phyloP scores from a whole-genome alignment of 2,113 vertebrate genomes.

The Saguinus imperator region DNA sequence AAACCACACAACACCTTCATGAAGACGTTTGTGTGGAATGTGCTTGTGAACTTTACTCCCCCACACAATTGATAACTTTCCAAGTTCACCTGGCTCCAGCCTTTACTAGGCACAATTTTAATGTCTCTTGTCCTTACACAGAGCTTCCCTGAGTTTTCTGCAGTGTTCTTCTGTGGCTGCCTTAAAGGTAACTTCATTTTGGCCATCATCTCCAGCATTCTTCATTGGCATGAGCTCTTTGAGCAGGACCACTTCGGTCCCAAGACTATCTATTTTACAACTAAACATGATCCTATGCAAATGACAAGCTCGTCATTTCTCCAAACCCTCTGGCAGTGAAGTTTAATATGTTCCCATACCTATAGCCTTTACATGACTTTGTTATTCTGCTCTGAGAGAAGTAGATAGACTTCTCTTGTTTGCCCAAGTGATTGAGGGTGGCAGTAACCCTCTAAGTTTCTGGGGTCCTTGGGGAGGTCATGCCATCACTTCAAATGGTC shows the following conservation, averaged over 20 bases:
- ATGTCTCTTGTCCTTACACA: not conserved
- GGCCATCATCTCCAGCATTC: not conserved
- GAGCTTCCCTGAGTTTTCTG: not conserved
- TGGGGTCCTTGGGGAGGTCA: not conserved
- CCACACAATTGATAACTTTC: not conserved
- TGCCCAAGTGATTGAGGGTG: not conserved
- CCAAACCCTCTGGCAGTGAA: not conserved
- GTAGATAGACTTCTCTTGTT: not conserved
- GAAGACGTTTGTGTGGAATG: not conserved
- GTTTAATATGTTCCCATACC: not conserved
- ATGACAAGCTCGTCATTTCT: not conserved
- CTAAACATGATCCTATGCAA: not conserved
- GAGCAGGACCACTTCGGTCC: not conserved
- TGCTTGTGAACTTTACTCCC: not conserved
- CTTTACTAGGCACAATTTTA: not conserved
- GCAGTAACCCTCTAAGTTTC: not conserved
- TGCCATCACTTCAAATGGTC: not conserved
- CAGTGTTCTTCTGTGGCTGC: not conserved
- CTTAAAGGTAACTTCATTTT: not conserved
- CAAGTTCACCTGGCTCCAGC: not conserved
- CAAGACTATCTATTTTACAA: not conserved
- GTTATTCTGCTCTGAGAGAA: not conserved
- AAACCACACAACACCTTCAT: conserved; percentile 34
- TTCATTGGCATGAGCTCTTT: not conserved
- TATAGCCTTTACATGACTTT: not conserved